phyloP scores from a whole-genome alignment of 2,113 vertebrate genomes.

The Sardina pilchardus region DNA sequence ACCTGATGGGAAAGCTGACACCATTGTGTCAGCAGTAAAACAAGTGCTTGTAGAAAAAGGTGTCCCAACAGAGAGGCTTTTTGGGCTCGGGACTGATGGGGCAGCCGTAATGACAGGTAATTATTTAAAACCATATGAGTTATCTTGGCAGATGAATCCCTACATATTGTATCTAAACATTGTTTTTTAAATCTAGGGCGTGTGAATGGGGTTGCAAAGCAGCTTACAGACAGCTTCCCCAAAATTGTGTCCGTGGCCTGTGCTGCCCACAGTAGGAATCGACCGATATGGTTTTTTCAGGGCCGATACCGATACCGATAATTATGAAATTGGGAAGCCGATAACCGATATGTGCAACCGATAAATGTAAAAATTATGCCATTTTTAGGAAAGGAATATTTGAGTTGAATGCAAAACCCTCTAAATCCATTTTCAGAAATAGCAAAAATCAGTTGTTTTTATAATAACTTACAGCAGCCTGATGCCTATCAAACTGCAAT shows the following conservation, averaged over 20 bases:
- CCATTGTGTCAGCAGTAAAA: neutral
- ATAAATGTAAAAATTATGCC: too few relatives aligned
- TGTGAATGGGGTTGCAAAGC: conserved; percentile 15
- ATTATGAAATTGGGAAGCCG: too few relatives aligned
- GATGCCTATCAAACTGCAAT: too few relatives aligned
- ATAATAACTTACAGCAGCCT: too few relatives aligned
- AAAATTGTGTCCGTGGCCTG: conserved; percentile 5
- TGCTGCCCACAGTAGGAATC: conserved; percentile 17
- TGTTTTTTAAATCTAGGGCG: neutral
- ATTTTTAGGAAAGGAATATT: too few relatives aligned
- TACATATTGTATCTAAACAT: neutral
- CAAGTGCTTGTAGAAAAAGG: neutral
- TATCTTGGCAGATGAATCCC: neutral
- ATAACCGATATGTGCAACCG: too few relatives aligned
- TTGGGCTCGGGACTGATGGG: conserved; percentile 11
- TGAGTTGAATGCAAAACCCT: too few relatives aligned
- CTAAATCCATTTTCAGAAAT: too few relatives aligned
- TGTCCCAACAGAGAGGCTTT: neutral
- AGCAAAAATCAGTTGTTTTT: too few relatives aligned
- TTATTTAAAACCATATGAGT: neutral
- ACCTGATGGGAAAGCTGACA: conserved; percentile 17
- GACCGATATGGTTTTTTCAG: too few relatives aligned
- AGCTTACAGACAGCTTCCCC: conserved; percentile 10
- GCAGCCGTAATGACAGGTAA: conserved; percentile 25
- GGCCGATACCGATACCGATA: too few relatives aligned